Base-by-base conservation (phyloP, 2,113 vertebrate species). In the Brienomyrus brachyistius region DNA sequence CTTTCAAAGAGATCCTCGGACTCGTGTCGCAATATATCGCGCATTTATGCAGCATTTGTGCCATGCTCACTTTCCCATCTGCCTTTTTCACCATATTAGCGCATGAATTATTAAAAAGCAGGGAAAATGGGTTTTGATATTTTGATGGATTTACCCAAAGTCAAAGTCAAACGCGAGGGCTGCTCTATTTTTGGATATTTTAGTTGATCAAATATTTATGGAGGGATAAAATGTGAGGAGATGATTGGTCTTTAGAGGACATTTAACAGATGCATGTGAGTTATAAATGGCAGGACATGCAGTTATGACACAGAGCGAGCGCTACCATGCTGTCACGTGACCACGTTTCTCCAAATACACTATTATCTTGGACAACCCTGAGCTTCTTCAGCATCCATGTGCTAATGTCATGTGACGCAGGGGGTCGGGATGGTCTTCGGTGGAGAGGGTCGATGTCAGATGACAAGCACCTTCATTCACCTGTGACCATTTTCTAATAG, bases 31-130 rank as follows among this genome's bases (percentile, higher is more conserved):
- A 80, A 80, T 80, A n/a, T 31, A 31, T 51, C 1, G 40, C 9
- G 40, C 56, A 45, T 56, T 66, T n/a, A 40, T 88, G 87, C 43
- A 15, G 23, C 50, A 87, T 54, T 87, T 54, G 27, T 54, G 31
- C 86, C 21, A 11, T 40, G 51, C 23, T 88, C 35, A 45, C 52
- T 80, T 27, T 9, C 82, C 56, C 17, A 21, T 31, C 52, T 86
- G 47, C 66, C 47, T 35, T 45, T 89, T 77, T n/a, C 51, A 3
- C 84, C 21, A 89, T 66, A 88, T 87, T 70, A 50, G 35, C 5
- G n/a, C 19, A n/a, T 90, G 45, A 91, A 90, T 91, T 80, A 91
- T 88, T 91, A 77, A 90, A 85, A 80, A 88, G 47, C 19, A 45
- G 54, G 45, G 50, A 50, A 91, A 89, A 86, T 45, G 47, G 56